Conservation (phyloP, 2,888 invertebrate species). For the Mythimna vitellina region DNA sequence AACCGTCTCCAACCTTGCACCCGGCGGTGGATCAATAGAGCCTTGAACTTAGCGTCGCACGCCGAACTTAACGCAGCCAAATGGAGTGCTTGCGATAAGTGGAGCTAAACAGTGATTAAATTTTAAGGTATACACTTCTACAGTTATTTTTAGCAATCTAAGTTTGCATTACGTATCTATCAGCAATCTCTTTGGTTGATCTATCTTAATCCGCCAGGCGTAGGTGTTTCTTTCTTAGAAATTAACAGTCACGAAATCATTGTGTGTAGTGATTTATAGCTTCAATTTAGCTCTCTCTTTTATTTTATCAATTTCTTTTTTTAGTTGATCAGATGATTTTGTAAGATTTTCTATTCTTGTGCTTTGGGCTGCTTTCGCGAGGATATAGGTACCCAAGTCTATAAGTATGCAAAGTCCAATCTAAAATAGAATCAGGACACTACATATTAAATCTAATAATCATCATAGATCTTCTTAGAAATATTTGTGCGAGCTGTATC, state of each 20-base stretch:
- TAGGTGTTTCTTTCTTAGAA: background rate
- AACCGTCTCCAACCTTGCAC: constrained; percentile 79
- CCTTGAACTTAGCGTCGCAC: constrained; percentile 82
- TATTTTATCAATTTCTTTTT: background rate
- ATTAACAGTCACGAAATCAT: constrained; percentile 1
- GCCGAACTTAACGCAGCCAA: constrained; percentile 52
- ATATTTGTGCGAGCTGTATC: constrained; percentile 8
- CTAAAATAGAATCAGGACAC: constrained; percentile 19
- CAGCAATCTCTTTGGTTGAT: background rate
- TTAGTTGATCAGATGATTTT: background rate
- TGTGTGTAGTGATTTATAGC: background rate
- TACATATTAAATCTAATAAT: constrained; percentile 5
- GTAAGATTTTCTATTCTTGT: background rate
- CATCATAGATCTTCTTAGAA: constrained; percentile 27
- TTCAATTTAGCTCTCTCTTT: background rate
- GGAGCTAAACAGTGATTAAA: constrained; percentile 8
- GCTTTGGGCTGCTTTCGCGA: constrained; percentile 1
- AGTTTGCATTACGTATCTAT: background rate
- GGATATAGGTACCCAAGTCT: background rate
- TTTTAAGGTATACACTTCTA: background rate
- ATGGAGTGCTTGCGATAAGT: constrained; percentile 20
- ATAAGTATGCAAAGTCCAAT: background rate
- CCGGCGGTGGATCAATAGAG: constrained; percentile 83
- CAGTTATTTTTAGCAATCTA: background rate
- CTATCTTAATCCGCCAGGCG: background rate